A percentile compares a stretch with the other conserved stretches of the same genome.
Evolutionary conservation across 1,140 invertebrate genomes (phyloP).

Genomic region (Aphis craccivora): DNA sequence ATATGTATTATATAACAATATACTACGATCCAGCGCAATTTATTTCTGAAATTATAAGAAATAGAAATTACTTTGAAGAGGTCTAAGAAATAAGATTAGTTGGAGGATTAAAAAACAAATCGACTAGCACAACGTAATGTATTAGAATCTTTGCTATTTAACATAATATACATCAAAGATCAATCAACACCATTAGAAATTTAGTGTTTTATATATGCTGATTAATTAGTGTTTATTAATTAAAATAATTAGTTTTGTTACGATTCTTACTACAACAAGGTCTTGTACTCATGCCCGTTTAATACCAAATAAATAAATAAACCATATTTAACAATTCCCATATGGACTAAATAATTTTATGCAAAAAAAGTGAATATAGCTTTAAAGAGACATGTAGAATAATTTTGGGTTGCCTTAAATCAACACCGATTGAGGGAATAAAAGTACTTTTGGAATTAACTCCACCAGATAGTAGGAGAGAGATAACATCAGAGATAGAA

Average conservation of each 20-base stretch:
- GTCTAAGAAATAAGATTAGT: not conserved
- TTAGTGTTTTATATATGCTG: conserved; percentile 1
- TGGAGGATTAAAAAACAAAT: not conserved
- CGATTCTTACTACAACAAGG: no score
- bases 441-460: conserved; percentile 21
- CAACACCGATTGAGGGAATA: not conserved
- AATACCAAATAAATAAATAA: not conserved
- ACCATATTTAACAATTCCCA: not conserved
- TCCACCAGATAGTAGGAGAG: conserved; percentile 12
- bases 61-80: not conserved
- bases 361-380: no score
- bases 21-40: not conserved
- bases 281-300: no score
- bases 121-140: not conserved
- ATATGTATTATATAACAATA: no score
- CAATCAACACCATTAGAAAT: not conserved
- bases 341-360: no score
- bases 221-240: not conserved
- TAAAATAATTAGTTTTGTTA: not conserved
- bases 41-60: not conserved
- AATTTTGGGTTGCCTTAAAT: conserved; percentile 19
- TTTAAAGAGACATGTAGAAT: conserved; percentile 26
- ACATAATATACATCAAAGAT: conserved; percentile 46
- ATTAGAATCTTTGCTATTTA: conserved; percentile 37
- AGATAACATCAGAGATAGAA: conserved; percentile 46